phyloP scores from a whole-genome alignment of 1,140 invertebrate species.

The Aphelenchoides fujianensis region DNA sequence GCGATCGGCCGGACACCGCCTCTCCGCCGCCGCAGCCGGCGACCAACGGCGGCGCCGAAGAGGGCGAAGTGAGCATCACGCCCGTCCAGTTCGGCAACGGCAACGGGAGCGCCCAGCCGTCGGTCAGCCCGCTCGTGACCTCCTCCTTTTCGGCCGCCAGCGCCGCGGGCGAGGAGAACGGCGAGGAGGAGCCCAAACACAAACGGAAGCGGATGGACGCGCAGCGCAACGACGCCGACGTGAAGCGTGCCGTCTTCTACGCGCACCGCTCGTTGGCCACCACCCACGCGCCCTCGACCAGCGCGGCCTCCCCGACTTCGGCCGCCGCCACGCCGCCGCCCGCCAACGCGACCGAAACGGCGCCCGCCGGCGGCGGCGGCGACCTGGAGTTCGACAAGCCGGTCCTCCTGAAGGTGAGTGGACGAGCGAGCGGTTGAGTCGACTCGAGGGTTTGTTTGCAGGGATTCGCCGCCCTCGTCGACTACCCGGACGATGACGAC shows the following conservation, averaged over 20 bases:
- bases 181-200: no score
- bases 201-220: neutral
- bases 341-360: no score
- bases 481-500: constrained; percentile 44
- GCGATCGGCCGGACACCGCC: constrained; percentile 16
- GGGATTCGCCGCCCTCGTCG: constrained; percentile 26
- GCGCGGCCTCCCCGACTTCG: neutral
- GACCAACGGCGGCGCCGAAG: neutral
- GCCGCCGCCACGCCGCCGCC: neutral
- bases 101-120: constrained; percentile 19
- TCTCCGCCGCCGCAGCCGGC: constrained; percentile 18
- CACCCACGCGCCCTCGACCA: neutral
- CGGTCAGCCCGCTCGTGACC: constrained; percentile 18
- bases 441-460: neutral
- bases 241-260: constrained; percentile 10
- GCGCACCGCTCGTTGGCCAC: neutral
- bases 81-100: constrained; percentile 31
- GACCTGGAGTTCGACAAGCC: constrained; percentile 19
- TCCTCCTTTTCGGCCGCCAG: constrained; percentile 24
- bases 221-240: neutral
- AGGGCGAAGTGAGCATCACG: constrained; percentile 13
- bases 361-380: no score
- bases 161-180: no score
- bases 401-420: constrained; percentile 10
- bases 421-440: no score